Conservation (phyloP, 2,113 vertebrate genomes). For the Progne subis region DNA sequence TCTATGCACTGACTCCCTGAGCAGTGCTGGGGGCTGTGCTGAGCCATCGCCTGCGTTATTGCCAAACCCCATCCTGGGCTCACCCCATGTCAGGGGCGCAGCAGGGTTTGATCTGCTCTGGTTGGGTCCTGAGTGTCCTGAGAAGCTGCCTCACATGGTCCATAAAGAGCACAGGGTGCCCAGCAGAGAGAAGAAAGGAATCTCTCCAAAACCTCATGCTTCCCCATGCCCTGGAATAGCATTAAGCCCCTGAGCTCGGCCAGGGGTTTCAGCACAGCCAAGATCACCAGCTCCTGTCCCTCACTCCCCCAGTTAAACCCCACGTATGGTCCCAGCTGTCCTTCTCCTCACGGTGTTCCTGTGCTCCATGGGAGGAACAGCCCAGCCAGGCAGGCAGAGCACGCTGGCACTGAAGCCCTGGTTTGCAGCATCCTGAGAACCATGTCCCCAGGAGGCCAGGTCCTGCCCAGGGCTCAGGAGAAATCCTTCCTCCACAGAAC, state of each 20-base stretch:
- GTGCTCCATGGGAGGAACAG: neutral
- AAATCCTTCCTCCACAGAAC: neutral
- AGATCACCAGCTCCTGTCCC: neutral
- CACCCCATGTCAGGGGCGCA: neutral
- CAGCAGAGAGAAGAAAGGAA: neutral
- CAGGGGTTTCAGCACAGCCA: neutral
- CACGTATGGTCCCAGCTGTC: neutral
- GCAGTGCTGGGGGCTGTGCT: neutral
- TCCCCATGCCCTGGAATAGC: neutral
- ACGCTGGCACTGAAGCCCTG: neutral
- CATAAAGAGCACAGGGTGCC: neutral
- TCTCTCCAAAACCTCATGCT: neutral
- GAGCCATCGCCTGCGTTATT: accelerated
- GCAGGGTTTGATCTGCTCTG: neutral
- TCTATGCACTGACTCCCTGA: neutral
- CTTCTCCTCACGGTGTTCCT: neutral
- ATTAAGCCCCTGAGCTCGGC: neutral
- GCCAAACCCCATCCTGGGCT: neutral
- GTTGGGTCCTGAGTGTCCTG: neutral
- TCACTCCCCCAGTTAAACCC: neutral
- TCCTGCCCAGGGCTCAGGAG: neutral
- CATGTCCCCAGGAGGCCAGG: neutral
- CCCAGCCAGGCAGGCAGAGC: neutral
- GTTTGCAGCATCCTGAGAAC: neutral
- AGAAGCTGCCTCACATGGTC: neutral